A percentile compares a stretch with the other conserved stretches of the same genome.
These are phyloP conservation scores for Dinocampus coccinellae DNA, from an alignment of 2,888 invertebrate species.

Conservation along the genomic window DNA sequence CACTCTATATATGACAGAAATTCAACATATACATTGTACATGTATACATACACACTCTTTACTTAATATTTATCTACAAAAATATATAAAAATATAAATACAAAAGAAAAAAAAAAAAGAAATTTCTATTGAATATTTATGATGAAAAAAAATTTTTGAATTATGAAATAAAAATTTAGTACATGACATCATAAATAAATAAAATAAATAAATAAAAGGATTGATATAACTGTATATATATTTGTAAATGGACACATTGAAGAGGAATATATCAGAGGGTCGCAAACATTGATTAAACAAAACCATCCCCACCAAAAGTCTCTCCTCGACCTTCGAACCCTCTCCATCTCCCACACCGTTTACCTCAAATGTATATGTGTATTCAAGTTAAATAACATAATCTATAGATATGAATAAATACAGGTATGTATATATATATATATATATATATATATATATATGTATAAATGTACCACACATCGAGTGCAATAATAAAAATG, in stretches of 20 bases:
- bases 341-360: slow-evolving; percentile 40
- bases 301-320: slow-evolving; percentile 51
- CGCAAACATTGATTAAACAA: slow-evolving; percentile 65
- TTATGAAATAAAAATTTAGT: background rate
- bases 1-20: too few species aligned
- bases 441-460: slow-evolving; percentile 1
- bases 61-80: too few species aligned
- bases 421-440: too few species aligned
- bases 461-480: background rate
- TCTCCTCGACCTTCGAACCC: slow-evolving; percentile 50
- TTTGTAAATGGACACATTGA: slow-evolving; percentile 48
- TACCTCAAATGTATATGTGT: slow-evolving; percentile 36
- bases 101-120: background rate
- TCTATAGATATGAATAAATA: background rate
- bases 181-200: too few species aligned
- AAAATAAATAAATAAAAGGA: slow-evolving; percentile 37
- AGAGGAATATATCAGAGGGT: slow-evolving; percentile 55
- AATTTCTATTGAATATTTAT: background rate
- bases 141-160: background rate
- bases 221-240: slow-evolving; percentile 36
- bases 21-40: too few species aligned
- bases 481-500: background rate
- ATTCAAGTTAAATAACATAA: slow-evolving; percentile 2
- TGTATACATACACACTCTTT: too few species aligned
- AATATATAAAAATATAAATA: too few species aligned